Base-by-base conservation (phyloP, 1,140 invertebrate species). In the Papilio polyxenes region DNA sequence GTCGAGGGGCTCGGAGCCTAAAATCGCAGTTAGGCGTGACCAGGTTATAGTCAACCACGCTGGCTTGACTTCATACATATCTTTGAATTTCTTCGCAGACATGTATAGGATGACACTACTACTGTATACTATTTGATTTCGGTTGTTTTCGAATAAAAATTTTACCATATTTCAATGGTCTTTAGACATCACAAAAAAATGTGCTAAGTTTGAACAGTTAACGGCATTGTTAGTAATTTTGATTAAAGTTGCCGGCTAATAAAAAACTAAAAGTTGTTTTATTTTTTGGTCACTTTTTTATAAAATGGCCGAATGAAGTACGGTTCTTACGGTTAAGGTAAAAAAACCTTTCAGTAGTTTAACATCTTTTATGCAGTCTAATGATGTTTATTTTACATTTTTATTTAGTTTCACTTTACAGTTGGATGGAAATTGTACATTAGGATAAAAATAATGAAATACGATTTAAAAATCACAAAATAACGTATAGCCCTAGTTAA, bases 201-300 rank as follows among this genome's bases (percentile, higher is more conserved):
- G 9, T 10, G 7, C 23, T 44, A 4, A 69, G 23, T 69, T 37
- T 69, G 23, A 31, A 37, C 65, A 69, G 65, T 37, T 69, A 69
- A 69, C 65, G 65, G 65, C 65, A 69, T 69, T 69, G 37, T 69
- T 69, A 69, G 65, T 69, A 69, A 69, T 69, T 69, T 69, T 69
- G 11, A 17, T 3, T 69, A 69, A 23, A 69, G 65, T 69, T 69
- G 31, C 65, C 11, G 65, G 23, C 31, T 37, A 37, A 69, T 69
- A 69, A 69, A 65, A 69, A 69, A 37, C 65, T 13, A 37, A 69
- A 62, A 59, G 56, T 59, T 62, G 17, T 62, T 15, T 31, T 37
- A 0, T 69, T 37, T 69, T 69, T 59, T 59, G 6, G 17, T 59
- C 56, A 59, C 56, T 59, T 59, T 65, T 69, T 69, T 37, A 15